Base-by-base conservation (phyloP, 2,888 invertebrate genomes). In the Parnassius orleans region DNA sequence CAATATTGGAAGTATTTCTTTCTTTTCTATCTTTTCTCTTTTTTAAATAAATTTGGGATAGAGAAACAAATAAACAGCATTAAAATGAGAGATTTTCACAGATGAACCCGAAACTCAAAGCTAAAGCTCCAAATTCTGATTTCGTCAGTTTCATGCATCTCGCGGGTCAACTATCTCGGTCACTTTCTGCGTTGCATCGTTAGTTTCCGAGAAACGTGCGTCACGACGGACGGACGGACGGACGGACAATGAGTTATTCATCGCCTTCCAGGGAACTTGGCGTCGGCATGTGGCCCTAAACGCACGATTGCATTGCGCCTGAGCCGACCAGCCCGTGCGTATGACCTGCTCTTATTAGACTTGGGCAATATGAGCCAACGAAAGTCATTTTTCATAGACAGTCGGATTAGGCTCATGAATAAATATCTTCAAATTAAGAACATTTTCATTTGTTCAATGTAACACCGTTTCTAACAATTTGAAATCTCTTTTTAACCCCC, bases 231-330 rank as follows among this genome's bases (percentile, higher is more conserved):
- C 86, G 87, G 84, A 86, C 88, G 87, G 84, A 86, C 88, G 83
- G 76, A 84, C 85, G 78, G 84, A 91, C 91, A 91, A 91, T 91
- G 91, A 85, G 88, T 91, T 91, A 91, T 91, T 91, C 91, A 91
- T 91, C 83, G 87, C 80, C 80, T 90, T 91, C 90, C 87, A 76
- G 73, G 87, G 87, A 91, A 86, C 79, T 81, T 78, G 81, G 79
- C 86, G 76, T 75, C 78, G 87, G 86, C 89, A 86, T 86, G 84
- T 85, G 86, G 82, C 81, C 79, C 84, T 86, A 80, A 82, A 87
- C 86, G 89, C 88, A 87, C 88, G 87, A 89, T 87, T 88, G 83
- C 87, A 77, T 72, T 78, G 76, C 75, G 66, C 69, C 69, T 64
- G 62, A 67, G 66, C 65, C 64, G 64, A 71, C 72, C 79, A 76